These are phyloP conservation scores for Dipodomys stephensi DNA, from an alignment of 2,113 vertebrate genomes.

Conservation along the genomic window DNA sequence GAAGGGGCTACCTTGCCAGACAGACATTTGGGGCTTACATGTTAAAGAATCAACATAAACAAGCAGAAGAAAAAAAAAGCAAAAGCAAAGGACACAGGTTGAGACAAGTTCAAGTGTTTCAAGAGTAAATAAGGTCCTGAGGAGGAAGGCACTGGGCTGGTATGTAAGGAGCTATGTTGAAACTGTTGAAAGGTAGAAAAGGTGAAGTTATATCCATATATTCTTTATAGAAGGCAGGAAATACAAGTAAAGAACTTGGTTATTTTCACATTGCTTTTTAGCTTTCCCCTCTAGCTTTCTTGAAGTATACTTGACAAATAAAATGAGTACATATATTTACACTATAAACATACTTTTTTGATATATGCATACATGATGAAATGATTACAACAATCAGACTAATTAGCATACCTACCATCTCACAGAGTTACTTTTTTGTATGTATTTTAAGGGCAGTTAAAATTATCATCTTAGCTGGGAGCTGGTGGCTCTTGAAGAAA, in stretches of 20 bases:
- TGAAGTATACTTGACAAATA: not conserved
- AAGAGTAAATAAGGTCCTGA: not conserved
- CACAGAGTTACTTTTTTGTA: not conserved
- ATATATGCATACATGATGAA: not conserved
- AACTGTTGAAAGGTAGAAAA: constrained; percentile 17
- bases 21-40: not conserved
- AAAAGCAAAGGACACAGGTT: accelerated
- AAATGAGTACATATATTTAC: not conserved
- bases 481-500: not conserved
- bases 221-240: constrained; percentile 27
- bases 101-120: not conserved
- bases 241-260: not conserved
- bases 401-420: not conserved
- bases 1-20: not conserved
- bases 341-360: not conserved
- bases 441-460: not conserved
- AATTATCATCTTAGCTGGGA: not conserved
- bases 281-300: not conserved
- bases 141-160: not conserved
- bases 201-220: constrained; percentile 7
- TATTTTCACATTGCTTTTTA: constrained; percentile 26
- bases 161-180: not conserved
- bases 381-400: not conserved
- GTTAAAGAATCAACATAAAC: not conserved
- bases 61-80: not conserved